Conservation (phyloP, 2,888 invertebrate species). For the Zaprionus lineosus region DNA sequence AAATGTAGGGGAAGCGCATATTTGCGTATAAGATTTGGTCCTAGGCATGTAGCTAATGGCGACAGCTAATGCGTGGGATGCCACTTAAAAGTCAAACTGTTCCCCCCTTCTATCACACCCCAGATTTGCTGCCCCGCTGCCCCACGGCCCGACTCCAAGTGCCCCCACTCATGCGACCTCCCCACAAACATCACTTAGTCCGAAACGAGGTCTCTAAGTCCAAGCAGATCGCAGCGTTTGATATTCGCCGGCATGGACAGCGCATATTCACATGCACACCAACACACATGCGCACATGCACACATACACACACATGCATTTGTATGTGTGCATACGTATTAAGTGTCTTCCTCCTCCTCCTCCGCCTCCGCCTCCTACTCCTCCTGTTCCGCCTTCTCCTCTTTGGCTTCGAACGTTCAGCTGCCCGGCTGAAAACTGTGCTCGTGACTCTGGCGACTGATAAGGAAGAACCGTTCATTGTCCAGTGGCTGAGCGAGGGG, state of each 20-base stretch:
- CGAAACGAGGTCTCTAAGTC: conserved; percentile 31
- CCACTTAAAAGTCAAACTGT: conserved; percentile 38
- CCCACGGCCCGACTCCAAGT: too few species aligned
- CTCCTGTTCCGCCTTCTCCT: too few species aligned
- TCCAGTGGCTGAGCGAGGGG: conserved; percentile 31
- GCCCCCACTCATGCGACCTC: too few species aligned
- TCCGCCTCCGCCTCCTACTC: too few species aligned
- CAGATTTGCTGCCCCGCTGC: not conserved
- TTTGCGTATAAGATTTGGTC: conserved; percentile 67
- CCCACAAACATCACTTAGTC: not conserved
- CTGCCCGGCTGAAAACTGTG: too few species aligned
- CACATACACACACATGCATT: not conserved
- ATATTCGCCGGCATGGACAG: conserved; percentile 39
- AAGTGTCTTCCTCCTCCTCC: too few species aligned
- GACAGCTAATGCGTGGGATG: conserved; percentile 63
- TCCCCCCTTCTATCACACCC: not conserved
- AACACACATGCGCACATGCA: conserved; percentile 3
- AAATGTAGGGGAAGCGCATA: conserved; percentile 40
- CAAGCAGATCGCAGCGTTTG: conserved; percentile 43
- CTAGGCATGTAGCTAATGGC: conserved; percentile 66
- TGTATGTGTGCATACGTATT: not conserved
- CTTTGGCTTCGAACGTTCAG: too few species aligned
- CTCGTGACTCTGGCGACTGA: too few species aligned
- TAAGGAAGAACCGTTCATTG: conserved; percentile 22
- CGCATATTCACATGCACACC: too few species aligned